phyloP scores from a whole-genome alignment of 2,113 vertebrate species.

The Siniperca chuatsi region DNA sequence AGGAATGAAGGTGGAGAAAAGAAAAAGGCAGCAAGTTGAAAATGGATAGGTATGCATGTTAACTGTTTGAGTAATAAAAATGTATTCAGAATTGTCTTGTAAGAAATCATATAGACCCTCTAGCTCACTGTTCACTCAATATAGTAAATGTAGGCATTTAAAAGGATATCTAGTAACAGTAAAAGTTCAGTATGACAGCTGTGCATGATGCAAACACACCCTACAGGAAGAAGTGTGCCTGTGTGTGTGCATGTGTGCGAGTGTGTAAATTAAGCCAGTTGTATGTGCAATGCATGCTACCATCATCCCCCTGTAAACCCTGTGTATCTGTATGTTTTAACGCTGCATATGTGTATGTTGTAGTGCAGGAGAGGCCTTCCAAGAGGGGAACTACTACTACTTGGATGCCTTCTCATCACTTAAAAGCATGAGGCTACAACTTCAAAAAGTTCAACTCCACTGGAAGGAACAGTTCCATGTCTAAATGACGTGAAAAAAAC shows the following conservation, averaged over 20 bases:
- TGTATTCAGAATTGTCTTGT: not conserved
- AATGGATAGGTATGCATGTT: not conserved
- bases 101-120: not conserved
- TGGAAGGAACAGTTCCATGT: too few relatives aligned
- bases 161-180: not conserved
- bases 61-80: not conserved
- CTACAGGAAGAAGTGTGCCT: conserved; percentile 43
- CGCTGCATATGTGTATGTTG: too few relatives aligned
- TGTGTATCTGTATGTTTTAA: not conserved
- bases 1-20: not conserved
- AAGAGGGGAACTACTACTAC: too few relatives aligned
- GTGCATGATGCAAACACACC: conserved; percentile 8
- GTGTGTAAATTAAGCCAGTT: conserved; percentile 16
- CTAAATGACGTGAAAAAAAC: too few relatives aligned
- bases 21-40: not conserved
- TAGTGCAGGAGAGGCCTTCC: too few relatives aligned
- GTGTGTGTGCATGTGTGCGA: conserved; percentile 1
- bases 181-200: not conserved
- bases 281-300: conserved; percentile 3
- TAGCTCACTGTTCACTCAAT: not conserved
- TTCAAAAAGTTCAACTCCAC: too few relatives aligned
- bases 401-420: too few relatives aligned
- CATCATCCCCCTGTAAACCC: conserved; percentile 7
- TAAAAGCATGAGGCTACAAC: too few relatives aligned
- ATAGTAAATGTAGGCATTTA: not conserved